A percentile compares a stretch with the other conserved stretches of the same genome.
Evolutionary conservation across 2,797 vertebrate genomes (phyloP).

Genomic region (Lepus oiostolus): DNA sequence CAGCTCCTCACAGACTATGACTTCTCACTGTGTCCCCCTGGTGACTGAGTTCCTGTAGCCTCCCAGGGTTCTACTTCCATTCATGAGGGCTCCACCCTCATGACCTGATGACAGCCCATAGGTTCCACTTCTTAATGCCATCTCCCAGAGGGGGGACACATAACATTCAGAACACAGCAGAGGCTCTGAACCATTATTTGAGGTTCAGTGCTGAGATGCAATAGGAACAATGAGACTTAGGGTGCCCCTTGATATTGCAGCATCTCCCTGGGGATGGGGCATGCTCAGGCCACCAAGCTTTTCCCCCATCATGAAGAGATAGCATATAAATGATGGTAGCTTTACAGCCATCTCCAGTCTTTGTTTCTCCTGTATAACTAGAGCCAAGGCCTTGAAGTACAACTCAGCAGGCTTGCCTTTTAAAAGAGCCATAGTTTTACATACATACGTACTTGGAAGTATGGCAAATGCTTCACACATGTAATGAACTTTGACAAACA

Average conservation of each 20-base stretch:
- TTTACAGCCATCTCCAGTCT: background rate
- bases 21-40: background rate
- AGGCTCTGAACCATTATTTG: background rate
- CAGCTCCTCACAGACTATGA: background rate
- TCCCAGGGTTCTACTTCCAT: background rate
- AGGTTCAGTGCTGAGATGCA: background rate
- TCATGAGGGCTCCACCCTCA: background rate
- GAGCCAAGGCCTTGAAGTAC: background rate
- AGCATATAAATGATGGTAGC: background rate
- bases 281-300: background rate
- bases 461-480: constrained; percentile 5
- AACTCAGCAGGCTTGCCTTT: background rate
- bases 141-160: background rate
- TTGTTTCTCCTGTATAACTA: background rate
- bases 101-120: background rate
- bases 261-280: background rate
- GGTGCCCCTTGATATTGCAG: no score
- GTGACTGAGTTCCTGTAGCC: background rate
- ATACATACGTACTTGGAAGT: background rate
- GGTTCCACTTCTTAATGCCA: background rate
- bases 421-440: background rate
- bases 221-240: background rate
- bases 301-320: background rate
- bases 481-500: background rate
- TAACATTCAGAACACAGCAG: background rate